A percentile compares a stretch with the other conserved stretches of the same genome.
Conservation (phyloP, 1,140 invertebrate species). For the Nilaparvata lugens region DNA sequence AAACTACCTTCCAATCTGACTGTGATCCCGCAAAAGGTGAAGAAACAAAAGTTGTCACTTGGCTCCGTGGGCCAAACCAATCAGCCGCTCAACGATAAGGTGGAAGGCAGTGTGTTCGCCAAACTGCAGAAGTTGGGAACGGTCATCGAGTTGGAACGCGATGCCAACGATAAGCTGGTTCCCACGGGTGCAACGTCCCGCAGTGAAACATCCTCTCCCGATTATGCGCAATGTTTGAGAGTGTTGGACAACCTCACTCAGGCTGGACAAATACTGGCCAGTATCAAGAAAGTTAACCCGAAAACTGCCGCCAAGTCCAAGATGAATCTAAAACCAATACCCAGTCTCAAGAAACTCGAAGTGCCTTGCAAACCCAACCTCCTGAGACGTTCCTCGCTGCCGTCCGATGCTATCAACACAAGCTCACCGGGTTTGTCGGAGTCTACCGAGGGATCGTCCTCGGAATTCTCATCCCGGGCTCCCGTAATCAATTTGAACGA, state of each 20-base stretch:
- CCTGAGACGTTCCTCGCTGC: not conserved
- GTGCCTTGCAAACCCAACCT: not conserved
- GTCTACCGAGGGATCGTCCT: not conserved
- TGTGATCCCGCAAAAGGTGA: too few relatives aligned
- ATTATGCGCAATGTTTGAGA: conserved; percentile 1
- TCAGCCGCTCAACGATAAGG: not conserved
- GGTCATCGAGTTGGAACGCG: conserved; percentile 22
- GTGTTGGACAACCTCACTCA: conserved; percentile 4
- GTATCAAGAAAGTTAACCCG: not conserved
- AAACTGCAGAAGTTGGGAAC: conserved; percentile 25
- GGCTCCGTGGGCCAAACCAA: too few relatives aligned
- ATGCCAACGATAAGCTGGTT: not conserved
- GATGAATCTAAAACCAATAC: not conserved
- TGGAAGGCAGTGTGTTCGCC: conserved; percentile 17
- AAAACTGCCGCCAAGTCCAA: not conserved
- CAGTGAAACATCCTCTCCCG: not conserved
- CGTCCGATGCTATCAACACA: not conserved
- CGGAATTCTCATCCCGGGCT: too few relatives aligned
- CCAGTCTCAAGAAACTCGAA: not conserved
- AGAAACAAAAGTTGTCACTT: too few relatives aligned
- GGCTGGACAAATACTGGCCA: not conserved
- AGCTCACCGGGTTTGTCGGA: not conserved
- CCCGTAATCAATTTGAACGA: too few relatives aligned
- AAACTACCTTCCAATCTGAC: too few relatives aligned
- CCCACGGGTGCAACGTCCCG: too few relatives aligned